phyloP scores from a whole-genome alignment of 2,113 vertebrate genomes.

The Rhadina sibilatrix region DNA sequence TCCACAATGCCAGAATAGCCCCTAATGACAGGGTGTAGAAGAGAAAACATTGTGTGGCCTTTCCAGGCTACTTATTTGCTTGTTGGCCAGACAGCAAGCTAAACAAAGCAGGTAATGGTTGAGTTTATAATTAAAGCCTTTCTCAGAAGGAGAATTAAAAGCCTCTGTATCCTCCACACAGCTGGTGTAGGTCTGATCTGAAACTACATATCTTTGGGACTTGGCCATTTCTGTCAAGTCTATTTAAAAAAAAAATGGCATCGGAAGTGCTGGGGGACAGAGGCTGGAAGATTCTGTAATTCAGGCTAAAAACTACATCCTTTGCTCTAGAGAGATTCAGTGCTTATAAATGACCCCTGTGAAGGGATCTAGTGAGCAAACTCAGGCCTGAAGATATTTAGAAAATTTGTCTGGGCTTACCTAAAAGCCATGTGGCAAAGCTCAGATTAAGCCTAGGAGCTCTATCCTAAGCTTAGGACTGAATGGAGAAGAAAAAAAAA shows the following conservation, averaged over 20 bases:
- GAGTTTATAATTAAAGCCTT: not conserved
- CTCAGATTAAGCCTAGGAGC: not conserved
- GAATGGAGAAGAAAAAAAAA: not conserved
- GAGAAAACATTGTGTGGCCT: not conserved
- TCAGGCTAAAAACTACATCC: not conserved
- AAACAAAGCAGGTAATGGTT: slow-evolving; percentile 16
- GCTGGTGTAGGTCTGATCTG: not conserved
- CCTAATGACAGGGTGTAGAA: not conserved
- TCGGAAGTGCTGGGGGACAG: not conserved
- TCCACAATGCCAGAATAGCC: not conserved
- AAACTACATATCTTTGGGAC: not conserved
- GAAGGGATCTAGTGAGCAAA: not conserved
- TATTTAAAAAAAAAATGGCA: not conserved
- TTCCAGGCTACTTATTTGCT: not conserved
- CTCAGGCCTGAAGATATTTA: not conserved
- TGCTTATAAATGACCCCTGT: not conserved
- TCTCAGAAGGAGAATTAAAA: not conserved
- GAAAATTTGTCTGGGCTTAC: not conserved
- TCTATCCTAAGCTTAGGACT: not conserved
- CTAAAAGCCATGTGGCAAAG: not conserved
- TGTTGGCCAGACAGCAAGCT: slow-evolving; percentile 10
- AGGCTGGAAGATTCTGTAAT: not conserved
- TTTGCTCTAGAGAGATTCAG: not conserved
- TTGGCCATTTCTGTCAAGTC: not conserved
- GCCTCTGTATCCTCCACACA: not conserved